Evolutionary conservation across 64 coral and sea anemone species (phyloP), one percentile per base, ranked within the genome.

Genomic region (Stylophora pistillata): DNA sequence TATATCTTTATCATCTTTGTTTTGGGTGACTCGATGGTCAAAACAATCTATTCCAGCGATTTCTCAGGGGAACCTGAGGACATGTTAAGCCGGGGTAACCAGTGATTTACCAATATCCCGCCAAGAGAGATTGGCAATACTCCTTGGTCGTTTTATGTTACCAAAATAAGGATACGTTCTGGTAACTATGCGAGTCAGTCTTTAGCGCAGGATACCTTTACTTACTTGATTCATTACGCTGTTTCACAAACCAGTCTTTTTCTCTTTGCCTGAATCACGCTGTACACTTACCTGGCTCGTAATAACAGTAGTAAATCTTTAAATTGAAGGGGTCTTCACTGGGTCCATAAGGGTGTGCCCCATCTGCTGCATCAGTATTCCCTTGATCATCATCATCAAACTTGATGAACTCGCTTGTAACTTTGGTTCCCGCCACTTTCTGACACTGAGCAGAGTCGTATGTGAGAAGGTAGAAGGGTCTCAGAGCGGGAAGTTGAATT

Each of bases 281-380:
- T 57, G 10, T 23, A 85, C 52, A 74, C 85, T 30, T 81, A 98
- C 97, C 97, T 79, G 97, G 97, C 62, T 99, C 93, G 15, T 99
- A 99, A 89, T 99, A 99, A 76, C 97, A 99, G 63, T 95, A 99
- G 72, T 99, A 99, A 32, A 99, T 92, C 76, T 99, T 99, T 18
- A 99, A 73, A 74, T 99, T 99, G 57, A 99, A 99, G 1, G 97
- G 97, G 72, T 99, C 97, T 72, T 99, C 97, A 55, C 93, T 95
- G 14, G 93, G 93, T 47, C 97, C 97, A 78, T 99, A 99, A n/a
- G 97, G 97, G 72, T 95, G 94, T 3, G 91, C 88, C 15, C 97
- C 97, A 3, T 81, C 93, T 0, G 97, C 94, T 21, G 80, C 90
- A 74, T 99, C 96, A 21, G 96, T 98, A 61, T 98, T 98, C 2